Evolutionary conservation across 1,140 invertebrate species (phyloP).

Genomic region (Nixonia krombeini): DNA sequence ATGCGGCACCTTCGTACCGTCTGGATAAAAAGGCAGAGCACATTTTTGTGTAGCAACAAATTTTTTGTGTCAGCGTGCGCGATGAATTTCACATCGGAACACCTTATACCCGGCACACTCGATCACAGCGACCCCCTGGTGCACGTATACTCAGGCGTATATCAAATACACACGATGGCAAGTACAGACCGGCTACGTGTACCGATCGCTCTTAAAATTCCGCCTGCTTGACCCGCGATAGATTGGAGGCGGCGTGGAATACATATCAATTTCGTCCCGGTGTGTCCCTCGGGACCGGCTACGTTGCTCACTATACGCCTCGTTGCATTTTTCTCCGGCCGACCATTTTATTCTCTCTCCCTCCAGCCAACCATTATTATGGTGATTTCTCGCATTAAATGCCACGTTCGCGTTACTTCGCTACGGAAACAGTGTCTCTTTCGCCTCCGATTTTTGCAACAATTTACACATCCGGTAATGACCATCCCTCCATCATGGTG

Average conservation of each 20-base stretch:
- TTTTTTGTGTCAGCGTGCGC: constrained; percentile 39
- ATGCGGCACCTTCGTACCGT: too few species aligned
- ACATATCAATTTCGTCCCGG: constrained; percentile 71
- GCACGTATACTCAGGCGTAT: constrained; percentile 41
- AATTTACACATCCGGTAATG: too few species aligned
- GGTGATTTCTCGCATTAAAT: constrained; percentile 17
- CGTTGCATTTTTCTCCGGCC: constrained; percentile 54
- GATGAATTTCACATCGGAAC: constrained; percentile 43
- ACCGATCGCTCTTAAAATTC: constrained; percentile 70
- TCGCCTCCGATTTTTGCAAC: too few species aligned
- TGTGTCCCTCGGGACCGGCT: constrained; percentile 60
- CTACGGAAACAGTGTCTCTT: too few species aligned
- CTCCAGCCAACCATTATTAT: constrained; percentile 31
- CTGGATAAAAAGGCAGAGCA: constrained; percentile 34
- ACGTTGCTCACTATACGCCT: constrained; percentile 25
- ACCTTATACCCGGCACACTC: constrained; percentile 36
- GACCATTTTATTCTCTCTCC: constrained; percentile 30
- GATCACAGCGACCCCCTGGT: constrained; percentile 45
- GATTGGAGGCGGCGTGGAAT: constrained; percentile 70
- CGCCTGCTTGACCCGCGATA: constrained; percentile 71
- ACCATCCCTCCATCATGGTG: too few species aligned
- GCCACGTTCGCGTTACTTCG: neutral
- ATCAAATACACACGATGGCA: constrained; percentile 41
- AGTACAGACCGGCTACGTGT: constrained; percentile 25
- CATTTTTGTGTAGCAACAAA: constrained; percentile 28